These are phyloP conservation scores for Laothoe populi DNA, from an alignment of 2,888 invertebrate species.

Conservation along the genomic window DNA sequence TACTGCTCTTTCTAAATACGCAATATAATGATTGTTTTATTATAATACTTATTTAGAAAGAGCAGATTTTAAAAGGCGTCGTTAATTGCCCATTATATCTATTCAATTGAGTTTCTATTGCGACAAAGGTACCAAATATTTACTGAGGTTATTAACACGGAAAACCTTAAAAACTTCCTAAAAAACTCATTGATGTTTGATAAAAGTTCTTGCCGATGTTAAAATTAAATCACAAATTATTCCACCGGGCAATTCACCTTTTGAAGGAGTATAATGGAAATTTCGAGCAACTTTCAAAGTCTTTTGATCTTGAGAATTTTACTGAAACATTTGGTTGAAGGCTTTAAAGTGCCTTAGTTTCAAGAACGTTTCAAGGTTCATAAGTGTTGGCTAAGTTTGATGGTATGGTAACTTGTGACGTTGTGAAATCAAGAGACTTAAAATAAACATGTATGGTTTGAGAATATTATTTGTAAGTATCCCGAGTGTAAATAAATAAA, in stretches of 20 bases:
- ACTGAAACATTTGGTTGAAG: conserved; percentile 61
- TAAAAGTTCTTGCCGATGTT: conserved; percentile 25
- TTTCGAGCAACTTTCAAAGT: conserved; percentile 72
- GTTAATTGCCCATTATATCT: not conserved
- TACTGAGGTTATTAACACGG: not conserved
- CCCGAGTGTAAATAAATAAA: no score
- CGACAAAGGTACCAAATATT: not conserved
- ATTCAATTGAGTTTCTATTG: conserved; percentile 1
- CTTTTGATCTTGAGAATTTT: conserved; percentile 75
- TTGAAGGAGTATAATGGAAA: conserved; percentile 73
- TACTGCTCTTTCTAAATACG: not conserved
- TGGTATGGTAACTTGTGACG: conserved; percentile 31
- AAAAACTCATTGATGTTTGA: conserved; percentile 11
- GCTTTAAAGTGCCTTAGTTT: conserved; percentile 51
- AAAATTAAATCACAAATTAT: conserved; percentile 57
- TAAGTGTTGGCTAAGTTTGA: conserved; percentile 51
- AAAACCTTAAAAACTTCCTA: not conserved
- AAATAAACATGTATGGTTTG: no score
- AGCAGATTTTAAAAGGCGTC: not conserved
- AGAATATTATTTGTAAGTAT: no score
- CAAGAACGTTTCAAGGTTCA: conserved; percentile 49
- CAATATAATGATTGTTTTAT: no score
- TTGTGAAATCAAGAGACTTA: not conserved
- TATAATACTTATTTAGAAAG: not conserved
- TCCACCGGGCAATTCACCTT: conserved; percentile 61